phyloP scores from a whole-genome alignment of 2,888 invertebrate species.

The Epinotia demarniana region DNA sequence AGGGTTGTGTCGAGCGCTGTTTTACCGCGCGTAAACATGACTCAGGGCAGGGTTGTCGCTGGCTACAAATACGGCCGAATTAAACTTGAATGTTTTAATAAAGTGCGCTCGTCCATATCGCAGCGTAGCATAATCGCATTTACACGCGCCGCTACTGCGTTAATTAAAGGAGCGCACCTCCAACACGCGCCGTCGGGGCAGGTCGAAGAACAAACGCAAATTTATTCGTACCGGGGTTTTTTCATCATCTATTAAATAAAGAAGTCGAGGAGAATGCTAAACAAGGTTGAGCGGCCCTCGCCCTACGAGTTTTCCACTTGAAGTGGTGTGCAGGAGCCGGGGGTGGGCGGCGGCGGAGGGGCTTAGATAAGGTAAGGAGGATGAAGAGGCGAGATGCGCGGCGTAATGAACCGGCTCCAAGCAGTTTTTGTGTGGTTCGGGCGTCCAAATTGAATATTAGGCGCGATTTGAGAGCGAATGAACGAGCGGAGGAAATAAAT shows the following conservation, averaged over 20 bases:
- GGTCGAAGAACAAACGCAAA: slow-evolving; percentile 80
- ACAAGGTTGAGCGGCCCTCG: slow-evolving; percentile 83
- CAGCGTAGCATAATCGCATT: slow-evolving; percentile 68
- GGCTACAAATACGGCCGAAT: slow-evolving; percentile 56
- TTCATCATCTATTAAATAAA: slow-evolving; percentile 84
- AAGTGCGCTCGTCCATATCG: slow-evolving; percentile 68
- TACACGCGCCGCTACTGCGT: slow-evolving; percentile 70
- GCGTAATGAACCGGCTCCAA: slow-evolving; percentile 82
- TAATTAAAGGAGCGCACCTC: slow-evolving; percentile 77
- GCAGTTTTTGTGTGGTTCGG: slow-evolving; percentile 83
- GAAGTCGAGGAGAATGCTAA: slow-evolving; percentile 84
- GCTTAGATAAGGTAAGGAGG: slow-evolving; percentile 84
- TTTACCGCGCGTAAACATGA: slow-evolving; percentile 76
- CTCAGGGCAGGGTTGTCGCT: slow-evolving; percentile 70
- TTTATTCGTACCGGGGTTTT: slow-evolving; percentile 81
- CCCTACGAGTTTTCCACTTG: slow-evolving; percentile 83
- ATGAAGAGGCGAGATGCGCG: slow-evolving; percentile 83
- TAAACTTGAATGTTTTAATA: slow-evolving; percentile 73
- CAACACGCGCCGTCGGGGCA: slow-evolving; percentile 69
- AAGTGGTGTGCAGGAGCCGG: slow-evolving; percentile 73
- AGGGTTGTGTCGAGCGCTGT: slow-evolving; percentile 75
- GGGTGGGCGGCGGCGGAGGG: slow-evolving; percentile 68
- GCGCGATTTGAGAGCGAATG: slow-evolving; percentile 82
- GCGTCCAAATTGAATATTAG: slow-evolving; percentile 84
- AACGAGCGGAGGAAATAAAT: slow-evolving; percentile 82